Percentiles rank a stretch among this genome's conserved stretches.
phyloP scores from a whole-genome alignment of 2,888 invertebrate species.

The Nycteola revayana region DNA sequence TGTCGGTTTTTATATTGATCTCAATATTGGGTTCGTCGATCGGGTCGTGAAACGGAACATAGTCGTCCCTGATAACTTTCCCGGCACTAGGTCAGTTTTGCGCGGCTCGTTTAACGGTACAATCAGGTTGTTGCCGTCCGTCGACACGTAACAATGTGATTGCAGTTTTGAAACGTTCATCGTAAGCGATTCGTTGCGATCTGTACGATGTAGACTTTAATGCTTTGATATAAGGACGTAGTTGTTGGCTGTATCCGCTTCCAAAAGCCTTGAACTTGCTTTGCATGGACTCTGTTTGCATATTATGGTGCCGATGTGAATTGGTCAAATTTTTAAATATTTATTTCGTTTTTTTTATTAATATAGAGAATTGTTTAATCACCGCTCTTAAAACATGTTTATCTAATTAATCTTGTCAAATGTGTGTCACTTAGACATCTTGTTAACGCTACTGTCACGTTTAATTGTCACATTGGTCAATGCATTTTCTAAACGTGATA shows the following conservation, averaged over 20 bases:
- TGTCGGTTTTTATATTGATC: constrained; percentile 37
- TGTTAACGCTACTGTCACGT: constrained; percentile 39
- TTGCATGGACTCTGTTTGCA: constrained; percentile 28
- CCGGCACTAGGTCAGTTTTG: constrained; percentile 81
- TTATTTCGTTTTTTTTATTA: no score
- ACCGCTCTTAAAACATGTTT: constrained; percentile 5
- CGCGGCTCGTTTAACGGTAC: constrained; percentile 77
- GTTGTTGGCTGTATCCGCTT: constrained; percentile 13
- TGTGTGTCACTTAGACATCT: constrained; percentile 15
- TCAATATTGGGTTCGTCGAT: constrained; percentile 35
- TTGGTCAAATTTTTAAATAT: no score
- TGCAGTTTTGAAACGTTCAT: constrained; percentile 73
- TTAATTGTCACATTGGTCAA: constrained; percentile 32
- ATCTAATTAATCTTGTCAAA: constrained; percentile 27
- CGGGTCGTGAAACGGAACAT: constrained; percentile 61
- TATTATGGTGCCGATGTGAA: constrained; percentile 14
- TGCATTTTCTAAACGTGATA: constrained; percentile 37
- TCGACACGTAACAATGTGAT: constrained; percentile 74
- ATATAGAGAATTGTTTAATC: no score
- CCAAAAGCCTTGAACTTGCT: constrained; percentile 61
- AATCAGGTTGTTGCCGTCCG: constrained; percentile 75
- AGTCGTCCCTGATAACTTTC: constrained; percentile 74
- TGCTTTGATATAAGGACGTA: constrained; percentile 34
- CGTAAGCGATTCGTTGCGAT: constrained; percentile 42
- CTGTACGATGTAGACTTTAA: constrained; percentile 46